Conservation (phyloP, 2,113 vertebrate genomes). For the Archilochus colubris region DNA sequence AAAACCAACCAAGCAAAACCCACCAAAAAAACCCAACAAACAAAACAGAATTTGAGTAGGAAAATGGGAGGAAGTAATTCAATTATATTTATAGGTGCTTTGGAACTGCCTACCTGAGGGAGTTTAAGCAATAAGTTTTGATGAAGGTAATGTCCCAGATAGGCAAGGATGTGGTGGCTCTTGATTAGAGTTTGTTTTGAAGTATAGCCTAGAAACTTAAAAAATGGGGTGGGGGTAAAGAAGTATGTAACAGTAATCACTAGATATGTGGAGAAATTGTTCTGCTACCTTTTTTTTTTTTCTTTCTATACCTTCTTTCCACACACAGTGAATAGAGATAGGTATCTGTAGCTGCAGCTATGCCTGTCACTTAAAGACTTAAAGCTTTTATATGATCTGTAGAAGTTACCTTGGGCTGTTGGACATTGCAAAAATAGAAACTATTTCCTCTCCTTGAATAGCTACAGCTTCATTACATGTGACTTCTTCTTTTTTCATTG, state of each 20-base stretch:
- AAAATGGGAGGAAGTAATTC: background rate
- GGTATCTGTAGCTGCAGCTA: background rate
- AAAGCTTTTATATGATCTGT: background rate
- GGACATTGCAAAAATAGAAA: background rate
- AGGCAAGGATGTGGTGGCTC: background rate
- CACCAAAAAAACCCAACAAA: too few species aligned
- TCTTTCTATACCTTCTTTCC: background rate
- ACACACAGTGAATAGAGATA: background rate
- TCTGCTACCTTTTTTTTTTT: background rate
- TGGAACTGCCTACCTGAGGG: background rate
- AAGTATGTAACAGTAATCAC: background rate
- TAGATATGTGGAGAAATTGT: background rate
- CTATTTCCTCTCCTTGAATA: background rate
- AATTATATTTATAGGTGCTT: background rate
- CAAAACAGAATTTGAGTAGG: background rate
- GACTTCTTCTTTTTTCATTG: background rate
- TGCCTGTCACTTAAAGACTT: background rate
- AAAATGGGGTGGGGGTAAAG: background rate
- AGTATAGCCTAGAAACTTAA: background rate
- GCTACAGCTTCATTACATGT: background rate
- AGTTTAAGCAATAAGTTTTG: background rate
- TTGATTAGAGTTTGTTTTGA: background rate
- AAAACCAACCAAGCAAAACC: background rate
- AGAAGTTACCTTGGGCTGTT: slow-evolving; percentile 19
- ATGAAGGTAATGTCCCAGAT: background rate